Conservation (phyloP, 2,888 invertebrate genomes). For the Sinhomidia bicolor region DNA sequence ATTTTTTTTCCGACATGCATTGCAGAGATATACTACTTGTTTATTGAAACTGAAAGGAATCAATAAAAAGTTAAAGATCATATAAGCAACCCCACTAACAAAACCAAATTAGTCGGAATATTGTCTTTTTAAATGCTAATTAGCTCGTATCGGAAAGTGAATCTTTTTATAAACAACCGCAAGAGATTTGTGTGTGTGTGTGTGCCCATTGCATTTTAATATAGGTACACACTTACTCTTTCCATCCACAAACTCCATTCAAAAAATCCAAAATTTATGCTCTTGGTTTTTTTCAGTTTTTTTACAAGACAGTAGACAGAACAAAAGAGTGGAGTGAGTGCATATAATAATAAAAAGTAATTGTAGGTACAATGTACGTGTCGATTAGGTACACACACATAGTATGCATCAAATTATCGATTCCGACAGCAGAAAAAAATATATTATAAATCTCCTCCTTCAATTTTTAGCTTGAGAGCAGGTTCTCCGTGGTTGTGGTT, state of each 20-base stretch:
- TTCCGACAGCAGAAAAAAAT: not conserved
- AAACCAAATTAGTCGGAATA: too few relatives aligned
- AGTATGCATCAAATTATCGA: not conserved
- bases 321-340: not conserved
- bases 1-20: not conserved
- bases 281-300: not conserved
- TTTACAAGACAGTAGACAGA: not conserved
- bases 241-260: not conserved
- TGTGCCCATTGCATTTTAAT: constrained; percentile 3
- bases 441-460: not conserved
- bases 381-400: not conserved
- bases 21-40: not conserved
- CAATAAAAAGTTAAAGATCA: not conserved
- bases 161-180: constrained; percentile 5
- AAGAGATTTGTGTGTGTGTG: not conserved
- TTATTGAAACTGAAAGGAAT: constrained; percentile 43
- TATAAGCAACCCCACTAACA: not conserved
- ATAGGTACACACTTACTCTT: not conserved
- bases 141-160: constrained; percentile 30
- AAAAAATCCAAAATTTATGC: not conserved
- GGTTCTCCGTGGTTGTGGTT: constrained; percentile 14
- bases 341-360: not conserved
- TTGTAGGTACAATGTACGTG: not conserved
- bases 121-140: constrained; percentile 36
- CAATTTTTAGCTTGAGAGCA: not conserved